Base-by-base conservation (phyloP, 2,888 invertebrate genomes). In the Lithophane socia region DNA sequence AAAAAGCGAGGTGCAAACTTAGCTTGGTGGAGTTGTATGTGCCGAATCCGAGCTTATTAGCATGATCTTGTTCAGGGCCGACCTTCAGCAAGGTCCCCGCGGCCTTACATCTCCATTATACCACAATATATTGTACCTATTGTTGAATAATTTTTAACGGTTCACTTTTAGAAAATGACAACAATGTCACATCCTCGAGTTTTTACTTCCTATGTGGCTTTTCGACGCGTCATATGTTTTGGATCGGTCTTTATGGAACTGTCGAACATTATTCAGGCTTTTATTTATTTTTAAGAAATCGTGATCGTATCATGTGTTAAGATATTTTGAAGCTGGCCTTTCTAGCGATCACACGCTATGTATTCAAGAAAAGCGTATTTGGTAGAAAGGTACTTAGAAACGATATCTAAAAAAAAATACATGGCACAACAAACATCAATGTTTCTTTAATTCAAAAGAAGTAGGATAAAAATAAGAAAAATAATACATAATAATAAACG, bases 71-170 rank as follows among this genome's bases (percentile, higher is more conserved):
- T 61, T 69, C 71, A 80, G 49, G 80, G 82, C 42, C 75, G 61
- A 73, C 75, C 85, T 80, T 16, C 44, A 18, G 12, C 75, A 66
- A 75, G 58, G 66, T 58, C 72, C 29, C 12, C 5, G 5, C 42
- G 75, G 29, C 82, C 80, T 83, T 84, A 68, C 69, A 65, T 42
- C 18, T 42, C 13, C 54, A 65, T 67, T 74, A 67, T 49, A n/a
- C 78, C 44, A 54, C n/a, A 66, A 42, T 8, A 47, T 52, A 61
- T 52, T 44, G 67, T 73, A 52, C 52, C 18, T 52, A 66, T 80
- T 84, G 82, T 80, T 84, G 54, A 69, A 70, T 75, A 61, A 65
- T 75, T 83, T 71, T 82, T 13, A 49, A 80, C 80, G 61, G 65
- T 0, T 37, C 75, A 44, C 16, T 54, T 63, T 73, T 75, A 24